phyloP scores from a whole-genome alignment of 2,797 vertebrate genomes.

The Eremophila alpestris region DNA sequence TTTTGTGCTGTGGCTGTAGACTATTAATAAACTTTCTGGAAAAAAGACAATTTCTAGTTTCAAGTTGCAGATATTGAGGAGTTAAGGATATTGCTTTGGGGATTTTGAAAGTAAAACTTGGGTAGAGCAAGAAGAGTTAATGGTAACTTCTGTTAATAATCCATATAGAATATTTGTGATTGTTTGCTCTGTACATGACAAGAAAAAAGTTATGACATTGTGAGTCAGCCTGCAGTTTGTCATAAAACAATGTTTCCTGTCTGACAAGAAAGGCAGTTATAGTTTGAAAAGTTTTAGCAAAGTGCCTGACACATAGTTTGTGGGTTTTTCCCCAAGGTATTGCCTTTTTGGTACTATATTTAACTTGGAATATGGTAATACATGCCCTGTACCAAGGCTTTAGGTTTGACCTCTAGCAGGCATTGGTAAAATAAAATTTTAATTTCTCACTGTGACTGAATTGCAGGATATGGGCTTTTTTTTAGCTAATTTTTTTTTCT shows the following conservation, averaged over 20 bases:
- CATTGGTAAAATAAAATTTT: neutral
- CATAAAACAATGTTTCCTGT: neutral
- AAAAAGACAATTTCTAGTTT: neutral
- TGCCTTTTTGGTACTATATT: neutral
- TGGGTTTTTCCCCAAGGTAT: neutral
- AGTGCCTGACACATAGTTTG: neutral
- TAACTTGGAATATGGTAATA: neutral
- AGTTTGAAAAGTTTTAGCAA: neutral
- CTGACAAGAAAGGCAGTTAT: neutral
- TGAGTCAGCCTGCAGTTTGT: neutral
- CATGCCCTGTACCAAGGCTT: neutral
- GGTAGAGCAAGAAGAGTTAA: neutral
- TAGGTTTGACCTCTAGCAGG: neutral
- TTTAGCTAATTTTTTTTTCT: rapidly evolving
- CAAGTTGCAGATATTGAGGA: neutral
- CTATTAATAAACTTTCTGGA: neutral
- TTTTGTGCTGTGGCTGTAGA: neutral
- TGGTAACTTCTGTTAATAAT: neutral
- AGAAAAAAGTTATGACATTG: rapidly evolving
- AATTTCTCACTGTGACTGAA: neutral
- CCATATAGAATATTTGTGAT: neutral
- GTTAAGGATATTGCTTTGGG: neutral
- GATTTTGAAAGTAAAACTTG: neutral
- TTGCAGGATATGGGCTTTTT: neutral
- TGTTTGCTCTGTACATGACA: neutral